Conservation (phyloP, 1,140 invertebrate genomes). For the Mycetomoellerius zeteki region DNA sequence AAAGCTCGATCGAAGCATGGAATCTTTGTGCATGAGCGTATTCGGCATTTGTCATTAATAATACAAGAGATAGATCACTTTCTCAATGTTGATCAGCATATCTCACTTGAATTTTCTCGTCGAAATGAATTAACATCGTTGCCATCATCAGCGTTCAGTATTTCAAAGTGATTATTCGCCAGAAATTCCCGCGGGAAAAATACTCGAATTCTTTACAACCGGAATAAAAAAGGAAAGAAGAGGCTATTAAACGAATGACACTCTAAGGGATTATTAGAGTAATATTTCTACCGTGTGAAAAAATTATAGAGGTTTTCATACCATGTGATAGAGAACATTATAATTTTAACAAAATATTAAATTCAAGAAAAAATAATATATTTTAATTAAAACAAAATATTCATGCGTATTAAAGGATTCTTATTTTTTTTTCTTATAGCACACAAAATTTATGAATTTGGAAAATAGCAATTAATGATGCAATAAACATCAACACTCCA, state of each 20-base stretch:
- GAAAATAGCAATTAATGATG: conserved; percentile 11
- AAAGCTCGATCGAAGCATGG: background rate
- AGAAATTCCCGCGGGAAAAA: conserved; percentile 33
- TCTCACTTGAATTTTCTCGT: conserved; percentile 32
- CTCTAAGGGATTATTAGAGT: conserved; percentile 1
- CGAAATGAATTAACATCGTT: conserved; percentile 33
- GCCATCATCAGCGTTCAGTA: background rate
- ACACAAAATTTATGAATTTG: background rate
- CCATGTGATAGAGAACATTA: background rate
- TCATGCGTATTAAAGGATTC: background rate
- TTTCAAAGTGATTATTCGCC: conserved; percentile 36
- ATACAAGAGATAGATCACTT: background rate
- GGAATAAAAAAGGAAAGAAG: conserved; percentile 1
- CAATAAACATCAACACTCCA: background rate
- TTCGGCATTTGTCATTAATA: conserved; percentile 4
- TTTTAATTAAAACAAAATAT: conserved; percentile 1
- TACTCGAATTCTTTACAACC: conserved; percentile 11
- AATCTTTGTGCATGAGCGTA: background rate
- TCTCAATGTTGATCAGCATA: conserved; percentile 8
- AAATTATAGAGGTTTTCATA: conserved; percentile 25
- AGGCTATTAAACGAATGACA: background rate
- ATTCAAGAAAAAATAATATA: no score
- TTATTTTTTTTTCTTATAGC: background rate
- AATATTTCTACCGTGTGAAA: background rate
- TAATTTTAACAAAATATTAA: background rate